Conservation (phyloP, 2,113 vertebrate species). For the Herpetotheres cachinnans region DNA sequence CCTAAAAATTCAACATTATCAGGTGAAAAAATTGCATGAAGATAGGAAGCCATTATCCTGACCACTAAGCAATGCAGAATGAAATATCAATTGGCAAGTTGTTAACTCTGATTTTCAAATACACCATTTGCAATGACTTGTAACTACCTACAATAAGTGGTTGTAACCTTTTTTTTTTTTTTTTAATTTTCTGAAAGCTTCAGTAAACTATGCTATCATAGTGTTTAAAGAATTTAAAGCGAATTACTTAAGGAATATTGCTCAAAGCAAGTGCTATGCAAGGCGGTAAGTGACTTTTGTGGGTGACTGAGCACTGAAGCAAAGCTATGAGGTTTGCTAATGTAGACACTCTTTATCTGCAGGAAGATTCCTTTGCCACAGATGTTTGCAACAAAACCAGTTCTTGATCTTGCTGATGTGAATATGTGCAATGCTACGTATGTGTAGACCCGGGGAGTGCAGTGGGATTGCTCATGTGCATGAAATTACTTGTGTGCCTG, state of each 20-base stretch:
- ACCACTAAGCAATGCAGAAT: constrained; percentile 46
- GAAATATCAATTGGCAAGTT: constrained; percentile 48
- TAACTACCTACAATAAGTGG: constrained; percentile 29
- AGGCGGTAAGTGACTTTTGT: constrained; percentile 44
- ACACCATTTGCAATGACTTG: constrained; percentile 29
- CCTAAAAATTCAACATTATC: constrained; percentile 36
- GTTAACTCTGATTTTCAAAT: constrained; percentile 57
- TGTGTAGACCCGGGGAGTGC: background rate
- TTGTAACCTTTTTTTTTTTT: background rate
- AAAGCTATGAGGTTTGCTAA: constrained; percentile 21
- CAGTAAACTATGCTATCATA: constrained; percentile 13
- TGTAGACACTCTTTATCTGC: constrained; percentile 16
- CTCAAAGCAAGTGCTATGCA: constrained; percentile 2
- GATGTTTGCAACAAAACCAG: constrained; percentile 17
- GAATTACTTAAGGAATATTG: constrained; percentile 47
- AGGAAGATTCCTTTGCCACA: constrained; percentile 20
- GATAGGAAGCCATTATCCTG: constrained; percentile 46
- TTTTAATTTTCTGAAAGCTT: constrained; percentile 36
- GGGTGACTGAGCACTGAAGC: constrained; percentile 55
- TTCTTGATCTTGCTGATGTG: constrained; percentile 1
- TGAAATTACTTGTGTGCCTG: constrained; percentile 30
- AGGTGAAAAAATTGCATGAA: constrained; percentile 41
- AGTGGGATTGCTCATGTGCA: constrained; percentile 15
- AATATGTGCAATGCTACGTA: constrained; percentile 1
- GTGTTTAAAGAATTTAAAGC: constrained; percentile 48